Percentiles rank a stretch among this genome's conserved stretches.
These are phyloP conservation scores for Trachelus stipa DNA, from an alignment of 2,888 invertebrate species.

Conservation along the genomic window DNA sequence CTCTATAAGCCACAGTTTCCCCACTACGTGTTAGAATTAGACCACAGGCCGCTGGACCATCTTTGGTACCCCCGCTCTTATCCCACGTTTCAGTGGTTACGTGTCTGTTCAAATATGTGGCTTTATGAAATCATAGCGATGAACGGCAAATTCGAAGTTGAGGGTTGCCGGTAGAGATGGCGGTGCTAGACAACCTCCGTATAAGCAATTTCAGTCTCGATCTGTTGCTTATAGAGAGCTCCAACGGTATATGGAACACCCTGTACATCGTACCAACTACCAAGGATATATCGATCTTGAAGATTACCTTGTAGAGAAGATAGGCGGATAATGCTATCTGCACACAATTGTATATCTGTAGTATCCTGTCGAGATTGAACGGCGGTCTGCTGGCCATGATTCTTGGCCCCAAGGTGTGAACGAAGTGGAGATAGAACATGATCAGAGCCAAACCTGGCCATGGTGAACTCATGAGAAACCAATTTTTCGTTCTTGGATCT, in stretches of 20 bases:
- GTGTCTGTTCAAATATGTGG: no score
- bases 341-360: conserved; percentile 76
- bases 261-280: background rate
- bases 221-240: no score
- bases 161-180: no score
- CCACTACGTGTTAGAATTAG: no score
- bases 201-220: no score
- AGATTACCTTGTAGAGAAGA: conserved; percentile 69
- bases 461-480: conserved; percentile 77
- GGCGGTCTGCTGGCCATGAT: conserved; percentile 77
- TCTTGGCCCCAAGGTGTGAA: conserved; percentile 78
- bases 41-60: no score
- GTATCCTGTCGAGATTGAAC: conserved; percentile 73
- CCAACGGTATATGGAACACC: background rate
- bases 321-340: conserved; percentile 74
- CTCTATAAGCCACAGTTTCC: no score
- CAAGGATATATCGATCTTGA: background rate
- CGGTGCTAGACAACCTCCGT: no score
- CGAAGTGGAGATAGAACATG: conserved; percentile 76
- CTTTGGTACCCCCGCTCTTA: no score
- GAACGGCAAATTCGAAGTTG: no score
- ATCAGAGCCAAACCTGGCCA: conserved; percentile 71
- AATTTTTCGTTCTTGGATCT: conserved; percentile 76
- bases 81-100: no score
- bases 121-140: no score